Base-by-base conservation (phyloP, 2,113 vertebrate species). In the Spheniscus mendiculus region DNA sequence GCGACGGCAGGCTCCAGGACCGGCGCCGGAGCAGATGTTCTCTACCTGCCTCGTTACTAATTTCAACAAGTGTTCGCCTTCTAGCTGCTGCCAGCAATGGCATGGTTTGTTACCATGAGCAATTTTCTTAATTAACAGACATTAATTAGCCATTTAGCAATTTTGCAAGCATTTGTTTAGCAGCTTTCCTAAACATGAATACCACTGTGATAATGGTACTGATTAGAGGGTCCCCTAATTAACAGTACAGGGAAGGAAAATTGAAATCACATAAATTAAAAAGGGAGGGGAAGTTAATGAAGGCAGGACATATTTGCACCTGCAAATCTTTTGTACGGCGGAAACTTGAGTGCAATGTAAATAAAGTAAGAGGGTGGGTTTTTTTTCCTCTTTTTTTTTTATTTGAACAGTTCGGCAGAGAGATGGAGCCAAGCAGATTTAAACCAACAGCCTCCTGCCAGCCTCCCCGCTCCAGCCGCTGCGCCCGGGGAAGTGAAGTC, bases 91-190 rank as follows among this genome's bases (percentile, higher is more conserved):
- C 98, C 98, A 98, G 98, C 98, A 97, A 98, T 98, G 98, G 98
- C 98, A 98, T 98, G 98, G 98, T 98, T 98, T 99, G 98, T 99
- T 99, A 99, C 99, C 99, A 99, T 98, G 97, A 98, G 98, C 99
- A 99, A 99, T 99, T 99, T 99, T 98, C 98, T 98, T 98, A 99
- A 99, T 99, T 99, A 99, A 99, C 98, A 99, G 99, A 98, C 99
- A 98, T 99, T 99, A 99, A 99, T 99, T 99, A 99, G 98, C 98
- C 99, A 98, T 99, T 98, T 98, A 99, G 99, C 99, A 99, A 99
- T 99, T 98, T 98, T 98, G 98, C 98, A 98, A 98, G 98, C 98
- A 98, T 98, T 99, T 99, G 98, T 99, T 98, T 98, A 98, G 98
- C 98, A 99, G 98, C 98, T 99, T 99, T 99, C 98, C 99, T 98